Conservation (phyloP, 2,888 invertebrate genomes). For the Hololepta plana region DNA sequence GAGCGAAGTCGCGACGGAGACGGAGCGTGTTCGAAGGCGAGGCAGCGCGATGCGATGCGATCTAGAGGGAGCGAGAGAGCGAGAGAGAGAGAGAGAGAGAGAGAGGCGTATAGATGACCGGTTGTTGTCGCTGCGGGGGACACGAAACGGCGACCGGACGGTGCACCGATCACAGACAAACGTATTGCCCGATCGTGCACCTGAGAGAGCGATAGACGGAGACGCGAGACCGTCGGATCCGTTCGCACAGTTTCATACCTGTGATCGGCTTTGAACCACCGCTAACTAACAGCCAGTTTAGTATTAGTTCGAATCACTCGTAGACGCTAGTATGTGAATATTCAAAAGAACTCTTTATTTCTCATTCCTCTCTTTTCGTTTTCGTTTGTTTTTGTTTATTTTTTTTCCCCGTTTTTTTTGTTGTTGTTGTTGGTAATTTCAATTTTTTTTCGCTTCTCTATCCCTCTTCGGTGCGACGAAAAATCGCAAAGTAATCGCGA, state of each 20-base stretch:
- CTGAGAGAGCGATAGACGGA: conserved; percentile 4
- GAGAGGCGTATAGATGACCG: no score
- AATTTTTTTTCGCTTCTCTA: no score
- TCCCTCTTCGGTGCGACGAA: no score
- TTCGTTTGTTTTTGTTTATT: no score
- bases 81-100: no score
- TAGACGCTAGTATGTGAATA: conserved; percentile 30
- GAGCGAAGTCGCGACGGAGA: conserved; percentile 10
- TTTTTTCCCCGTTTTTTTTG: no score
- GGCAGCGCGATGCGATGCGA: conserved; percentile 29
- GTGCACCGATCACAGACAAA: conserved; percentile 11
- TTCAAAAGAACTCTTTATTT: neutral
- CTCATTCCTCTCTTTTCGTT: no score
- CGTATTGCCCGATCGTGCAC: conserved; percentile 9
- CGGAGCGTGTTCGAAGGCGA: conserved; percentile 19
- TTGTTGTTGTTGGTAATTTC: no score
- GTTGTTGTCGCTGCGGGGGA: conserved; percentile 40
- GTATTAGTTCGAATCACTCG: conserved; percentile 31
- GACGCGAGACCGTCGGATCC: conserved; percentile 10
- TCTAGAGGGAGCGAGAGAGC: no score
- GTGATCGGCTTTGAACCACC: conserved; percentile 23
- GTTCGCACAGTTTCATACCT: conserved; percentile 14
- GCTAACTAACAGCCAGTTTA: conserved; percentile 29
- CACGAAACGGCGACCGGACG: conserved; percentile 38
- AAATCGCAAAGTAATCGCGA: no score